Conservation (phyloP, 2,113 vertebrate genomes). For the Gopherus flavomarginatus region DNA sequence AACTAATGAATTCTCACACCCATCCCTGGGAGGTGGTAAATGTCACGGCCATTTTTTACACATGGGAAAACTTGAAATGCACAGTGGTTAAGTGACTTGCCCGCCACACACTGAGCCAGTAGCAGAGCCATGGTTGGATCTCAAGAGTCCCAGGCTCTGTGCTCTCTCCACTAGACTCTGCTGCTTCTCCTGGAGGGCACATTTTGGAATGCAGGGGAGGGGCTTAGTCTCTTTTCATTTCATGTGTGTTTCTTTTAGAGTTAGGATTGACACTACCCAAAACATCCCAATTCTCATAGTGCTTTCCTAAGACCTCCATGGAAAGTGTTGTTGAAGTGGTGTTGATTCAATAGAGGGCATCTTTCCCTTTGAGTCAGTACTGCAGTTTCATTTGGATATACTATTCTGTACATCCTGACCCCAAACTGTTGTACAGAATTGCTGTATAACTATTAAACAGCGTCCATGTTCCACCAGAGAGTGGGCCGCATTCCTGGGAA, state of each 20-base stretch:
- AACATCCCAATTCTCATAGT: background rate
- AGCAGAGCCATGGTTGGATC: background rate
- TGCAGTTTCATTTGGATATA: background rate
- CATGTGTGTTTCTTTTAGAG: background rate
- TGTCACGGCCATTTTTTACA: background rate
- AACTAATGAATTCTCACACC: background rate
- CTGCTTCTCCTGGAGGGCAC: background rate
- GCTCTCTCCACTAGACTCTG: background rate
- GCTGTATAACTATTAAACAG: background rate
- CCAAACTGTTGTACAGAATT: background rate
- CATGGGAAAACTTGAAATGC: background rate
- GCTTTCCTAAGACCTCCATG: background rate
- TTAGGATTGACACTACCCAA: background rate
- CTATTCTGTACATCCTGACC: background rate
- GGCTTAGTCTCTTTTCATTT: background rate
- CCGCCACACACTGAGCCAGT: background rate
- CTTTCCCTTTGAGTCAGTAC: background rate
- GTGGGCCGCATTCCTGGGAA: background rate
- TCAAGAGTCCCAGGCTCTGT: background rate
- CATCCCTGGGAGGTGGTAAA: background rate
- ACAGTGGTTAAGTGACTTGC: constrained; percentile 31
- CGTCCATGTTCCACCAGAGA: background rate
- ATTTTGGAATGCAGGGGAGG: background rate
- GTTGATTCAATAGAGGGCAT: background rate
- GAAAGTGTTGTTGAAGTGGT: background rate